phyloP scores from a whole-genome alignment of 2,888 invertebrate genomes.

The Chrysodeixis includens region DNA sequence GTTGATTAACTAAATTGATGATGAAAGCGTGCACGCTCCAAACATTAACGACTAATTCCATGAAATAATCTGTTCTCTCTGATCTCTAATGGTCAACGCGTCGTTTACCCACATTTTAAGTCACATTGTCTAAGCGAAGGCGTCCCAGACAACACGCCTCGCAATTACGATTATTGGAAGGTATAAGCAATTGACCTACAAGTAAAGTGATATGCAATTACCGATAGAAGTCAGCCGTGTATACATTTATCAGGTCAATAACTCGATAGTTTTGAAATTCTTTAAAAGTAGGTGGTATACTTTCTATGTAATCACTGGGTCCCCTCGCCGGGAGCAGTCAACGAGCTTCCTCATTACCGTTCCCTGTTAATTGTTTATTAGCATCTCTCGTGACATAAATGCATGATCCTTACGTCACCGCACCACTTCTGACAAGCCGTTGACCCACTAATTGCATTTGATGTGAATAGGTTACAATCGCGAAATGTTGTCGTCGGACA shows the following conservation, averaged over 20 bases:
- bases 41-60: background rate
- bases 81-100: conserved; percentile 35
- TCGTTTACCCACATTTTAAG: conserved; percentile 59
- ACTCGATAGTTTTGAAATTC: conserved; percentile 73
- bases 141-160: conserved; percentile 66
- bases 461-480: conserved; percentile 80
- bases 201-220: conserved; percentile 75
- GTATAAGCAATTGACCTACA: conserved; percentile 83
- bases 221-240: conserved; percentile 69
- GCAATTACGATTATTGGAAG: conserved; percentile 79
- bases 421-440: conserved; percentile 76
- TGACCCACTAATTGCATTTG: conserved; percentile 82
- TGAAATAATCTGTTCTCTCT: background rate
- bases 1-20: conserved; percentile 13
- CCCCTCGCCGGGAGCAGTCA: conserved; percentile 41
- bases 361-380: conserved; percentile 73
- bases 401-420: conserved; percentile 75
- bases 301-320: conserved; percentile 74
- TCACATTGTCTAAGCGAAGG: conserved; percentile 52
- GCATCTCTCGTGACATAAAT: conserved; percentile 50
- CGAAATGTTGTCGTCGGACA: conserved; percentile 74
- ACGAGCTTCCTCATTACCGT: conserved; percentile 57
- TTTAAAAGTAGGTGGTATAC: conserved; percentile 71
- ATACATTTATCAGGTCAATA: conserved; percentile 78
- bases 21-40: background rate